Base-by-base conservation (phyloP, 2,113 vertebrate species). In the Gallinago jamesoni region DNA sequence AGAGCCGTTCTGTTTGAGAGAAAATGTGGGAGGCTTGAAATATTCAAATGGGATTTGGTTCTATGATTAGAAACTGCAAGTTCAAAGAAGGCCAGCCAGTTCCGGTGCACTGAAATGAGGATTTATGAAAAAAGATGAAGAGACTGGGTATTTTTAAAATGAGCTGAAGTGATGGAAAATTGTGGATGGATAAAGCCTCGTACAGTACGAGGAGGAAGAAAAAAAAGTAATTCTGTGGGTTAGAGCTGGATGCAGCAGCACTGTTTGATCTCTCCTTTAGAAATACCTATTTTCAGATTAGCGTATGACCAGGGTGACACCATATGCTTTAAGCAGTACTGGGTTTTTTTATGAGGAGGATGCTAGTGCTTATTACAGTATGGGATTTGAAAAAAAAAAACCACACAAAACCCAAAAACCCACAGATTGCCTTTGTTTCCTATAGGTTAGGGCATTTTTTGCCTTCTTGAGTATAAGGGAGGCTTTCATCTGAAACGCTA, bases 1-100 rank as follows among this genome's bases (percentile, higher is more conserved):
- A 95, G 93, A 94, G 30, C 57, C 52, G 14, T 91, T 94, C 87
- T 94, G 43, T 89, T 73, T n/a, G 86, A 81, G 76, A 63, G 76
- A 85, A 79, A 82, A 48, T 41, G 84, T 94, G 94, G 80, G 89
- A 92, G 87, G 52, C 82, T 89, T 81, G 35, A 89, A 87, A 75
- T 84, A 43, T 2, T 75, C 77, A 37, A 15, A 64, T 78, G 66
- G 55, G 80, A 75, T 92, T 96, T 92, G 91, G 35, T 80, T 84
- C 52, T 75, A 67, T 1, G 30, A 53, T 90, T 84, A 74, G 76
- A 90, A 84, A n/a, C 48, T 52, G 35, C 9, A 4, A 75, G 43
- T 63, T 92, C 68, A 81, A 67, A 91, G 88, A 56, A 5, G 16
- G 79, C 37, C 76, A 67, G 76, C 60, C 60, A 35, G 64, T 87